Base-by-base conservation (phyloP, 1,140 invertebrate genomes). In the Hycleus cichorii region DNA sequence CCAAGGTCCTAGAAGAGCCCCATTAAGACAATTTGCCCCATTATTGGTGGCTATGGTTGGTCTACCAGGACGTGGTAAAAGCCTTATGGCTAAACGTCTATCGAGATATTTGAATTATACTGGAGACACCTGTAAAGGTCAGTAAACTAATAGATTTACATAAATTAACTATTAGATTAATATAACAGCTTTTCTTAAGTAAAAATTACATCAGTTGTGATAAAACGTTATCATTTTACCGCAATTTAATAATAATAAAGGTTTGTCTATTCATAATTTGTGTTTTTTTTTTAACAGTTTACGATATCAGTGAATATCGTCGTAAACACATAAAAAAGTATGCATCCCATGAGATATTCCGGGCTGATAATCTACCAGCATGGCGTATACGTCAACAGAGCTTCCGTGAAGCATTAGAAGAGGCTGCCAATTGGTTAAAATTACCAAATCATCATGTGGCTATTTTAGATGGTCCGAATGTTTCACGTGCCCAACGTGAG, bases 381-480 rank as follows among this genome's bases (percentile, higher is more conserved):
- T 84, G 84, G 65, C 82, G 84, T 1, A 82, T 94, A 48, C 77
- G 91, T 58, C 83, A 83, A 44, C 83, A 89, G 70, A 90, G 90
- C 76, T 88, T 89, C 38, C 74, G 84, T 59, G 87, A 92, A 72
- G 92, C 91, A 1, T 82, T 95, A 57, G 84, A 90, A 56, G 92
- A 95, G 72, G 87, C 90, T 12, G 69, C 67, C 24, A 60, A 62
- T 12, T 73, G 70, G 70, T 47, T 73, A 7, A 57, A 64, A 11
- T 38, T 64, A 48, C 51, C 64, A 8, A 64, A 59, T 8, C 59
- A 68, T 39, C 49, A 64, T 9, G 65, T 72, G 8, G 71, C 71
- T 45, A 89, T 97, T 59, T 85, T 96, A 68, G 95, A 97, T 79
- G 94, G 92, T 4, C 95, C 93, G 4, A 92, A 97, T 72, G 91